Evolutionary conservation across 2,888 invertebrate genomes (phyloP), one percentile per base, ranked within the genome.

Genomic region (Saturnia pavonia): DNA sequence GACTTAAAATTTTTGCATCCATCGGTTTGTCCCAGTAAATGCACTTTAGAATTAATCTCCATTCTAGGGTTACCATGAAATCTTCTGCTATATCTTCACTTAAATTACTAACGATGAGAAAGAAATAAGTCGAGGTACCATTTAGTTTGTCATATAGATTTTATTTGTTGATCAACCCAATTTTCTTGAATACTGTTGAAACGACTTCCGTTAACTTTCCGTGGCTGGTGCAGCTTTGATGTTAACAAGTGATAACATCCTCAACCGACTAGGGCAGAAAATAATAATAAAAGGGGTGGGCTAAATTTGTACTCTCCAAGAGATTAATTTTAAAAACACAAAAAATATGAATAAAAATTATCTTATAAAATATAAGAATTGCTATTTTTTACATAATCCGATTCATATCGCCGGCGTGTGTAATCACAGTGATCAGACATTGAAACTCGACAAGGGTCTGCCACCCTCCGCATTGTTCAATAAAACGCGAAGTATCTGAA

Each of bases 381-480:
- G 1, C 19, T 42, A 63, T 69, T 63, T 40, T 76, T 71, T 70
- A 77, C 74, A 80, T 80, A 72, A 68, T 22, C n/a, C 72, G 57
- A 34, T 80, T 76, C 80, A 72, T 67, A 74, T 73, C 75, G 77
- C 75, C 78, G 74, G 75, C 82, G 82, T 81, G 83, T 82, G 81
- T 85, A 87, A 88, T 88, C 88, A 86, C 82, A 73, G 80, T 75
- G 79, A 86, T 85, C 88, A 78, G 81, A 85, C 88, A 85, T 76
- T 73, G 70, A 69, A 63, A 16, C 67, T 25, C 42, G 27, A 70
- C 68, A 63, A 74, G 72, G 73, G 77, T 76, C 73, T 78, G 78
- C 79, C 78, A 77, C 82, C 80, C 83, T 73, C 63, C 27, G 63
- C 8, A 42, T 42, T 54, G 65, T 40, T n/a, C 65, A 65, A 22